Evolutionary conservation across 2,888 invertebrate species (phyloP).

Genomic region (Hecatera dysodea): DNA sequence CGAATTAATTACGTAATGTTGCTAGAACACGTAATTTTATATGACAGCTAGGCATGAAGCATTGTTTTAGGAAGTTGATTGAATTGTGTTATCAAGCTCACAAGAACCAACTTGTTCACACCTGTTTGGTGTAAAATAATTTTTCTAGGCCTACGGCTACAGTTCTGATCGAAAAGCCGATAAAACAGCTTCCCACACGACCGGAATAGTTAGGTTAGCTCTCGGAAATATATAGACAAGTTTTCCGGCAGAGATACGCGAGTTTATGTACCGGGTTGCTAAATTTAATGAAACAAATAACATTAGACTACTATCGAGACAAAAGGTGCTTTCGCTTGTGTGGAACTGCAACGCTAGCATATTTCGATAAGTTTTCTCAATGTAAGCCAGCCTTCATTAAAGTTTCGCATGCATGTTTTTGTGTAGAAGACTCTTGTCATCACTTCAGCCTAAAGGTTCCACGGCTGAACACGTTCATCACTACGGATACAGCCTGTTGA

Average conservation of each 20-base stretch:
- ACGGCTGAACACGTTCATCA: neutral
- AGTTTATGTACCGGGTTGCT: neutral
- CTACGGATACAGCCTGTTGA: too few species aligned
- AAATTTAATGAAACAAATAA: neutral
- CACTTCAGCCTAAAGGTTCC: neutral
- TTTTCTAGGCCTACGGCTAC: neutral
- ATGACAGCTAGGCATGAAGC: neutral
- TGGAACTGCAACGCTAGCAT: constrained; percentile 14
- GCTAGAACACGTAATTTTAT: constrained; percentile 24
- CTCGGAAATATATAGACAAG: neutral
- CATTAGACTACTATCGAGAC: neutral
- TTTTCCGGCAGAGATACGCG: neutral
- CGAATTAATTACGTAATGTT: constrained; percentile 44
- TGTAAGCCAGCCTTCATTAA: neutral
- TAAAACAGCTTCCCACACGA: neutral
- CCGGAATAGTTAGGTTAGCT: neutral
- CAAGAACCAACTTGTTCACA: neutral
- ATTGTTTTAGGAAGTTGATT: neutral
- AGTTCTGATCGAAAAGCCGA: neutral
- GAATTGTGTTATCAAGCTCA: neutral
- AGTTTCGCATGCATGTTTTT: constrained; percentile 20
- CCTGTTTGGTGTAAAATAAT: neutral
- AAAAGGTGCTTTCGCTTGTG: constrained; percentile 37
- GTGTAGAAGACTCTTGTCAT: neutral
- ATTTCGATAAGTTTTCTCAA: neutral